Base-by-base conservation (phyloP, 2,113 vertebrate genomes). In the Benitochromis conjunctus region DNA sequence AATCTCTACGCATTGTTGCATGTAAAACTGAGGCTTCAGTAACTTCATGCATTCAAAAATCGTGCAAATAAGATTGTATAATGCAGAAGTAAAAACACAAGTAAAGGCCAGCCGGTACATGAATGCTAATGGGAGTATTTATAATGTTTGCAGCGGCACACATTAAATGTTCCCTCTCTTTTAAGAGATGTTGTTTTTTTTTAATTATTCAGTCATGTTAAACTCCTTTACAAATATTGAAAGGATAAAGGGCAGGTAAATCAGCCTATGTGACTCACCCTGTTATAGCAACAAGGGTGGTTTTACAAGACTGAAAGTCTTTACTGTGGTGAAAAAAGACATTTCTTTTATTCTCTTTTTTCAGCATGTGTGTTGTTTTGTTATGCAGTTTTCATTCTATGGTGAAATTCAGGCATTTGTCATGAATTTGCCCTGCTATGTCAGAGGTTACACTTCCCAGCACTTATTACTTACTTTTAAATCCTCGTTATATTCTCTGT, bases 181-280 rank as follows among this genome's bases (percentile, higher is more conserved):
- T 69, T 4, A 69, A 31, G 29, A 82, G 16, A 64, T 84, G 53
- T 16, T 1, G 38, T 19, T 36, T 24, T 9, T 69, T 38, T 29
- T n/a, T 66, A 11, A 18, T 69, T 21, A 48, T 54, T 31, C 36
- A 31, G 2, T 41, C 13, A 56, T 77, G 3, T 14, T 79, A 3
- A 81, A 60, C 41, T 64, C 8, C 24, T 83, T 82, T 71, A 41
- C 36, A 78, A 91, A 89, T 90, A 86, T 82, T 90, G 80, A 86
- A 84, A 2, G 13, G 12, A 81, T 76, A 69, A 81, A 76, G 29
- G 31, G 1, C 48, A 38, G 38, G 12, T 26, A 8, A 66, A 36
- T 13, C 12, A n/a, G n/a, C 18, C 29, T 21, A 16, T 4, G 29
- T 79, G 60, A 86, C 56, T 83, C 26, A 89, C 16, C 81, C 8